Evolutionary conservation across 2,888 invertebrate species (phyloP), one percentile per base, ranked within the genome.

Genomic region (Acronicta alni): DNA sequence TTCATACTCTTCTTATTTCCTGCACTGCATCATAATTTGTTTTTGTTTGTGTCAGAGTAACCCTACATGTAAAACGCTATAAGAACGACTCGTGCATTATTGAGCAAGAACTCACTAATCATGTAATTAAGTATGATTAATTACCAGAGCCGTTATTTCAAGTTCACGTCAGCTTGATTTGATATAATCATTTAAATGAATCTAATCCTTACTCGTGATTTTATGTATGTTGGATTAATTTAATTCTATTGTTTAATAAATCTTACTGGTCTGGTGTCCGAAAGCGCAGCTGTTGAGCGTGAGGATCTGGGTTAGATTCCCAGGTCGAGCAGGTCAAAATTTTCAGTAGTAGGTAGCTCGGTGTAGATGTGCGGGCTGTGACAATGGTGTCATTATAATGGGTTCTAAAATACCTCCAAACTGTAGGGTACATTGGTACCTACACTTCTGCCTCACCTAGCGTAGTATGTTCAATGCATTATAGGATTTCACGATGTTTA

Each of bases 61-160:
- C 26, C 14, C n/a, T 39, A 6, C 9, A 17, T 35, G 38, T 37
- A 51, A 37, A 37, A 46, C 20, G 46, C 15, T 37, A 35, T 46
- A 46, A 20, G 20, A 23, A 37, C 45, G 42, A 32, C 41, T 61
- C 48, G 20, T 54, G 45, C 38, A 30, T 45, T 35, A 61, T 68
- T 68, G 68, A 64, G 65, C 45, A 57, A 65, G 35, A 57, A 42
- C 52, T 39, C 41, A 16, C 42, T 57, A 30, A 63, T 56, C 51
- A 69, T 63, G 20, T 53, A 30, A 47, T 42, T 62, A 67, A 32
- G 10, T 26, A 10, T 26, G 10, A 26, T 26, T 43, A 53, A 51
- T 45, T 17, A 37, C 38, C 12, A 17, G 30, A 14, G 48, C n/a
- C 26, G 20, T 26, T 15, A 43, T 57, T 60, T 57, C 65, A 64